phyloP scores from a whole-genome alignment of 2,113 vertebrate species.

The Datnioides undecimradiatus region DNA sequence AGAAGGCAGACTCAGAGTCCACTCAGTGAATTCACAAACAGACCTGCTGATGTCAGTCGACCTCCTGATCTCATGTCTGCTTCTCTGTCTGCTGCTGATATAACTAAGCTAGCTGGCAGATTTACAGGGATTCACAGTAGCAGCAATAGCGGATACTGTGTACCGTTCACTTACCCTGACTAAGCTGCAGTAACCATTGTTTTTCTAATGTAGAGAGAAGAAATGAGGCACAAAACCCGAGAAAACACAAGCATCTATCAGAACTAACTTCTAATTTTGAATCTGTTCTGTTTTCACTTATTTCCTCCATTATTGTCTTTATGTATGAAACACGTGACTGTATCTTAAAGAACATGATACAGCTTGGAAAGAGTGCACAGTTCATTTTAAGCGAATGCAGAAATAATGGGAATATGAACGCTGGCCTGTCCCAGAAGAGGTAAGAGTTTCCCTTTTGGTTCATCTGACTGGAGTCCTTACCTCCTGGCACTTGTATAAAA shows the following conservation, averaged over 20 bases:
- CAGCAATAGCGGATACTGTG: neutral
- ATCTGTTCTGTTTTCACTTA: neutral
- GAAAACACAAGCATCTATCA: neutral
- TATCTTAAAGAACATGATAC: neutral
- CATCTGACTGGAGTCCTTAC: neutral
- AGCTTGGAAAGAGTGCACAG: neutral
- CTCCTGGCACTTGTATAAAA: neutral
- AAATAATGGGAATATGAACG: neutral
- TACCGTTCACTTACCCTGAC: neutral
- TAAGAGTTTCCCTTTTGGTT: neutral
- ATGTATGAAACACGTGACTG: neutral
- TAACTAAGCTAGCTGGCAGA: slow-evolving; percentile 17
- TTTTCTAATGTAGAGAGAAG: neutral
- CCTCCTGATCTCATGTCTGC: slow-evolving; percentile 23
- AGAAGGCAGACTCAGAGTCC: neutral
- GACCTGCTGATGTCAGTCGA: slow-evolving; percentile 12
- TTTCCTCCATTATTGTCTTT: neutral
- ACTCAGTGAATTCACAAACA: neutral
- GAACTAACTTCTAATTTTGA: neutral
- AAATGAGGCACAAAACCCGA: neutral
- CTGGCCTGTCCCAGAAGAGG: neutral
- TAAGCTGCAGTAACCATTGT: neutral
- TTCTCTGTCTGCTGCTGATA: slow-evolving; percentile 29
- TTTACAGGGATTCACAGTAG: slow-evolving; percentile 10
- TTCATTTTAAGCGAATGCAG: neutral